phyloP scores from a whole-genome alignment of 2,113 vertebrate species.

The Sylvilagus bachmani region DNA sequence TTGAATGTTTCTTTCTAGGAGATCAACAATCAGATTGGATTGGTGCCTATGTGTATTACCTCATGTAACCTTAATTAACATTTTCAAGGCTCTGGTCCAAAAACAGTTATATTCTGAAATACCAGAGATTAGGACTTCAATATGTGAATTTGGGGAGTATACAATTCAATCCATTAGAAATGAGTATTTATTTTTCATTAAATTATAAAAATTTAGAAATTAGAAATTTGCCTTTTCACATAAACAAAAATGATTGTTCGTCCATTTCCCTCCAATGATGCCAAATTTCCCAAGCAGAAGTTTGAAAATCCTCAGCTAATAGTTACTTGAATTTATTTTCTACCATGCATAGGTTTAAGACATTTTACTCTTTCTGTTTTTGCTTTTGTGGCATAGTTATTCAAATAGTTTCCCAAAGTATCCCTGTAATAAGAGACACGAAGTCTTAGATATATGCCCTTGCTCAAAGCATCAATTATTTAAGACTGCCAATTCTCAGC shows the following conservation, averaged over 20 bases:
- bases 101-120: not conserved
- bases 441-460: not conserved
- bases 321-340: not conserved
- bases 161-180: not conserved
- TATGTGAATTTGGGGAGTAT: not conserved
- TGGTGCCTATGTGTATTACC: not conserved
- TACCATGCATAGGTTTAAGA: not conserved
- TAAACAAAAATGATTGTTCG: not conserved
- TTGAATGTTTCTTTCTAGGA: not conserved
- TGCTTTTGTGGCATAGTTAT: not conserved
- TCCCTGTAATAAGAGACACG: not conserved
- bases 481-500: not conserved
- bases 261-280: not conserved
- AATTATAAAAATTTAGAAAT: not conserved
- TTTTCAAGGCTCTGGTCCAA: not conserved
- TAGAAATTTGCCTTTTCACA: not conserved
- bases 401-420: slow-evolving; percentile 25
- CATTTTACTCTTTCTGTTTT: not conserved
- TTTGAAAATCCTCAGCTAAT: not conserved
- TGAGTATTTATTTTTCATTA: not conserved
- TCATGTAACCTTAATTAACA: not conserved
- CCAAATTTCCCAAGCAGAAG: not conserved
- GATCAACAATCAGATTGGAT: not conserved
- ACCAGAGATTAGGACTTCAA: not conserved
- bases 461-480: slow-evolving; percentile 28